Evolutionary conservation across 2,113 vertebrate species (phyloP).

Genomic region (Odobenus rosmarus): DNA sequence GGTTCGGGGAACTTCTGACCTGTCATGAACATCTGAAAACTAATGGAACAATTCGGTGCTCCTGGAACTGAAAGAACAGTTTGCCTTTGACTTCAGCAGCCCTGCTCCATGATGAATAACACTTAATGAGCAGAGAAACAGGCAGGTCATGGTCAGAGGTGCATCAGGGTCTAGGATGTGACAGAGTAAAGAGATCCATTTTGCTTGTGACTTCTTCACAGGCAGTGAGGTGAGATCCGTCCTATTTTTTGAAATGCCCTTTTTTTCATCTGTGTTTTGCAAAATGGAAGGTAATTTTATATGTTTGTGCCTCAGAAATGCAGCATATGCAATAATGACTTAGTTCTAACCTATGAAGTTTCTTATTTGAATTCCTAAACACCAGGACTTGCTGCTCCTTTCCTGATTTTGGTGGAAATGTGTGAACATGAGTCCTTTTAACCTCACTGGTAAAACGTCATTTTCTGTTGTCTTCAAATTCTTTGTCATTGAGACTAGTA

Average conservation of each 20-base stretch:
- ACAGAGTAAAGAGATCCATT: background rate
- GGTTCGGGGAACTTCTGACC: slow-evolving; percentile 41
- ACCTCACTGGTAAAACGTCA: background rate
- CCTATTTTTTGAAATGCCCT: background rate
- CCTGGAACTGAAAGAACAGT: background rate
- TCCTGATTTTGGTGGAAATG: background rate
- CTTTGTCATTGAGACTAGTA: background rate
- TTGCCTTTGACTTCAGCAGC: background rate
- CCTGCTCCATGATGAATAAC: background rate
- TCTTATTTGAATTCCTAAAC: background rate
- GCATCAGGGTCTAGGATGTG: background rate
- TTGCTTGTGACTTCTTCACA: background rate
- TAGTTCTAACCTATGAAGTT: background rate
- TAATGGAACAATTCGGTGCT: slow-evolving; percentile 33
- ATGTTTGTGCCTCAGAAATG: background rate
- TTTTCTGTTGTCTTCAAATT: background rate
- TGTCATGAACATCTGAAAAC: background rate
- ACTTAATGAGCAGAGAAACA: slow-evolving; percentile 12
- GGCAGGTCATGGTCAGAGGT: background rate
- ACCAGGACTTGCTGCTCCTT: background rate
- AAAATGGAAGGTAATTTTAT: background rate
- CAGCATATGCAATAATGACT: background rate
- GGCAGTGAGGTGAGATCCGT: background rate
- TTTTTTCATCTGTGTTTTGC: slow-evolving; percentile 12
- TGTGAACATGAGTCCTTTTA: background rate